Evolutionary conservation across 1,140 invertebrate species (phyloP), one percentile per base, ranked within the genome.

Genomic region (Calosoma granatense): DNA sequence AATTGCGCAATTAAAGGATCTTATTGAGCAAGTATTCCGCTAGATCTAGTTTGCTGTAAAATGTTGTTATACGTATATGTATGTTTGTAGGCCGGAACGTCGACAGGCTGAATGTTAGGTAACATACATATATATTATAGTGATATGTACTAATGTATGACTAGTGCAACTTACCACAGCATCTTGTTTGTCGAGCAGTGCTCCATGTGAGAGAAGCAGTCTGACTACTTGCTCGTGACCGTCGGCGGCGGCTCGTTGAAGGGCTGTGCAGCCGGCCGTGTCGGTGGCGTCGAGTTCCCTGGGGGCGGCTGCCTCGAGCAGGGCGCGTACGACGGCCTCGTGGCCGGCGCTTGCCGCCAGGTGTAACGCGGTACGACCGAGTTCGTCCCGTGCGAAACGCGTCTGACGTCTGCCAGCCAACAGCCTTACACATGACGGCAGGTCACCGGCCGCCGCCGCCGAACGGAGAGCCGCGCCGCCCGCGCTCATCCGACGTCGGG

Each of bases 161-260:
- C 26, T 9, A 36, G 6, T 36, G 6, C 26, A 39, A 76, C 81
- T 79, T 62, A 89, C 87, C 69, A 85, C 75, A 55, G 71, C 80
- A 66, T 90, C 90, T 69, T 90, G 87, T 43, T 81, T 82, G 66
- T 87, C 83, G 56, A 88, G 80, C 55, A 85, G 80, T 0, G 82
- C 83, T 20, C 80, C 81, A 59, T 83, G 76, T 61, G 84, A 84
- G 57, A 92, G 71, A 39, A 94, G 72, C 53, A 88, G 69, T 39
- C 80, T 76, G 26, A 91, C 81, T 39, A 87, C 81, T 23, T 89
- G 85, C 57, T 87, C 77, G 68, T 91, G 87, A 1, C 90, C 90
- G 65, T 90, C 86, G n/a, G 88, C 83, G 1, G 89, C 84, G 20
- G 88, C 88, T 57, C 87, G 81, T 69, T 92, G 89, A 54, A 94